Base-by-base conservation (phyloP, 2,888 invertebrate genomes). In the Dynastes maya region DNA sequence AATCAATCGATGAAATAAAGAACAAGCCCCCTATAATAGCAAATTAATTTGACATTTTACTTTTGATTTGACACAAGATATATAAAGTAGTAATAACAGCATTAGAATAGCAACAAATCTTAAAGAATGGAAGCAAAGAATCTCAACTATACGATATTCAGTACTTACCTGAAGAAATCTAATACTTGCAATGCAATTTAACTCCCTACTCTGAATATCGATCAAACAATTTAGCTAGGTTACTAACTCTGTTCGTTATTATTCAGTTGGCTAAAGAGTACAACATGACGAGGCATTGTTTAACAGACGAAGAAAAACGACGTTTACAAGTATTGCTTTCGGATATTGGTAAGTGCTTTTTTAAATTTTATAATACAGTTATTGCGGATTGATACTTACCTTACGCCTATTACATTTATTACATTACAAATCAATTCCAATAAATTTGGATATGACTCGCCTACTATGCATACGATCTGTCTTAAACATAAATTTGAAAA, bases 281-380 rank as follows among this genome's bases (percentile, higher is more conserved):
- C 53, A 79, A 74, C 8, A 81, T 80, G 81, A 64, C 79, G 2
- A 76, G 77, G 32, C 77, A 77, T 75, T 78, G 80, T 49, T 68
- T 83, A 68, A 83, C 83, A n/a, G 83, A 83, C 61, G 83, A 82
- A 75, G 83, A 83, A 79, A 83, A 82, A 75, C 3, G 79, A n/a
- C 80, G 81, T 72, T 77, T 83, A 51, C 80, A 83, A 53, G 8
- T 53, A 8, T 78, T 83, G 67, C 78, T 83, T 9, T 53, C 72
- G 16, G 83, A 83, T 76, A 74, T 82, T n/a, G 83, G 82, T 82
- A 68, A 70, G 80, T 70, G 5, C 45, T 9, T 32, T 49, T 13
- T 11, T 37, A 5, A 32, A 40, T 65, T 32, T 61, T 67, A 71
- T 16, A 16, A 16, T 16, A 16, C 16, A 16, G 16, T 0, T 16